These are phyloP conservation scores for Linnaemya vulpina DNA, from an alignment of 2,888 invertebrate genomes.

Conservation along the genomic window DNA sequence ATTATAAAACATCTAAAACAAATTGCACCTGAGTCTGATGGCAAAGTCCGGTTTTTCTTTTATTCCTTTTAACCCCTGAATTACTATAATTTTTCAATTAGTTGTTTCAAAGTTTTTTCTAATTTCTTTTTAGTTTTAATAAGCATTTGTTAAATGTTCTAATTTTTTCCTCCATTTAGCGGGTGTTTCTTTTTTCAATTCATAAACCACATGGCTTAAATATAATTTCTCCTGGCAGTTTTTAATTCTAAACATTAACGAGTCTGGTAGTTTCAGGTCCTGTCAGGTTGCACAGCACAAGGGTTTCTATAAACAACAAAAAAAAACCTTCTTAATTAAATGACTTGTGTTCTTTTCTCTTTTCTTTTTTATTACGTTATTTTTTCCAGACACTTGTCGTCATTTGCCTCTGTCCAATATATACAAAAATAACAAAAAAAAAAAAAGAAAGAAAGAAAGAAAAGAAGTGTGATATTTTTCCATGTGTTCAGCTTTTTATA, in stretches of 20 bases:
- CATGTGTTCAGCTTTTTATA: conserved; percentile 45
- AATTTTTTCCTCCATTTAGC: conserved; percentile 42
- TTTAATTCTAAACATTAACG: conserved; percentile 42
- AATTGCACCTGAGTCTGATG: conserved; percentile 80
- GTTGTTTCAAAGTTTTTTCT: conserved; percentile 60
- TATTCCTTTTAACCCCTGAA: conserved; percentile 55
- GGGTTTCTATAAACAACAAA: conserved; percentile 27
- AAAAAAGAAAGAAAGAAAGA: no score
- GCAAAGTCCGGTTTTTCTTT: conserved; percentile 11
- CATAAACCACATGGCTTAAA: conserved; percentile 64
- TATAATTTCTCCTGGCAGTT: conserved; percentile 11
- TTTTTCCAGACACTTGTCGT: conserved; percentile 60
- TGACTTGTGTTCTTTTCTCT: conserved; percentile 59
- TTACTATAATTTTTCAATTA: conserved; percentile 75
- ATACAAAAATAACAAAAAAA: no score
- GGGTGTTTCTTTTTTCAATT: conserved; percentile 60
- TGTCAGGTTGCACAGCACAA: conserved; percentile 33
- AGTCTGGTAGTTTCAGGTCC: conserved; percentile 57
- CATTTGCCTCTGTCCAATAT: conserved; percentile 34
- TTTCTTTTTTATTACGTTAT: conserved; percentile 20
- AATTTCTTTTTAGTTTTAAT: conserved; percentile 43
- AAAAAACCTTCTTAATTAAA: conserved; percentile 63
- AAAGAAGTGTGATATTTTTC: conserved; percentile 70
- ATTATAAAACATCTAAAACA: conserved; percentile 74
- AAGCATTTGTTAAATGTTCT: conserved; percentile 69